Evolutionary conservation across 2,113 vertebrate genomes (phyloP).

Genomic region (Pyxicephalus adspersus): DNA sequence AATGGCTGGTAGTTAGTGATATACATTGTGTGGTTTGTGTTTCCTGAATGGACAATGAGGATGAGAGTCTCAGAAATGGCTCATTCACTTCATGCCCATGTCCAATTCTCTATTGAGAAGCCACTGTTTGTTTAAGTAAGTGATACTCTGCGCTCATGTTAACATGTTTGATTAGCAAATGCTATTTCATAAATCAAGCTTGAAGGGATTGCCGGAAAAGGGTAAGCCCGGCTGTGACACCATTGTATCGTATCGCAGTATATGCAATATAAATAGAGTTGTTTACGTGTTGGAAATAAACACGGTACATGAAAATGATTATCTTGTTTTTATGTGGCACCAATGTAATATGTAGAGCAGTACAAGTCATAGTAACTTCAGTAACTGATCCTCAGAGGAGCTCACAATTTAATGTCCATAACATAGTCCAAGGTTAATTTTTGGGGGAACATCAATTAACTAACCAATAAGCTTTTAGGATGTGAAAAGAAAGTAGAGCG

Average conservation of each 20-base stretch:
- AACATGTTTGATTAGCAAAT: conserved; percentile 28
- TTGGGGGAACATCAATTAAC: no score
- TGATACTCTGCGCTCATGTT: conserved; percentile 1
- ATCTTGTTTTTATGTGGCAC: no score
- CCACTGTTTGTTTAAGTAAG: conserved; percentile 33
- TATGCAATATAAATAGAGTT: not conserved
- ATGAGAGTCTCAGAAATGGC: not conserved
- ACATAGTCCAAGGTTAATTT: no score
- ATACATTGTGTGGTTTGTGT: conserved; percentile 39
- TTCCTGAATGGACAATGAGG: conserved; percentile 29
- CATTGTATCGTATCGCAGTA: not conserved
- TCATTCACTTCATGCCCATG: conserved; percentile 21
- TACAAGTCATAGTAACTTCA: no score
- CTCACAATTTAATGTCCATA: no score
- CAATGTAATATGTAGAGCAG: no score
- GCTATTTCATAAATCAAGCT: conserved; percentile 8
- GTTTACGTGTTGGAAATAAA: not conserved
- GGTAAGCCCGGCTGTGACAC: not conserved
- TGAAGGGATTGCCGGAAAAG: not conserved
- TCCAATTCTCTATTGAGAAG: conserved; percentile 3
- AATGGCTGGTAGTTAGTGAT: conserved; percentile 17
- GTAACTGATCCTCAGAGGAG: no score
- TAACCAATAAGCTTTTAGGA: no score
- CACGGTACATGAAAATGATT: not conserved
- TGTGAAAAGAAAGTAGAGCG: no score